Base-by-base conservation (phyloP, 2,888 invertebrate genomes). In the Bugula neritina region DNA sequence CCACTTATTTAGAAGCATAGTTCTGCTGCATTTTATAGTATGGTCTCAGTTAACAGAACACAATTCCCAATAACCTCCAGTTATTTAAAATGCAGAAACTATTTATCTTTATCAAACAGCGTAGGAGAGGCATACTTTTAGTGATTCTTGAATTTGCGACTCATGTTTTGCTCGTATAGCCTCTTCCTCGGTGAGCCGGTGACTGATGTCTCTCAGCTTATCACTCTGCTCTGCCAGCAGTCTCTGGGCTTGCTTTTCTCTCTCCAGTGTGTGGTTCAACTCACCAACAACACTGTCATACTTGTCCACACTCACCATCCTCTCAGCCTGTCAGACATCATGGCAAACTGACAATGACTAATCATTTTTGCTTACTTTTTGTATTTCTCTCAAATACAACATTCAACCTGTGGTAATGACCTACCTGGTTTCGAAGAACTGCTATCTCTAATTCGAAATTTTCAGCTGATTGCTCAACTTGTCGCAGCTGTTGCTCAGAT, bases 281-380 rank as follows among this genome's bases (percentile, higher is more conserved):
- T 83, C 82, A 27, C 75, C 73, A 74, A 81, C 81, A 31, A 82
- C 79, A 57, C 77, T 76, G 73, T 82, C 82, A 79, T 81, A 82
- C 76, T 79, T 79, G 71, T 79, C 79, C 73, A 79, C 75, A 2
- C 77, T 75, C 29, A 77, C 73, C 69, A 55, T 73, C 34, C 71
- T 29, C 35, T 73, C 74, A n/a, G 73, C 71, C 75, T 76, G 73
- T 27, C 2, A 1, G 10, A 52, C 52, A 52, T 13, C 52, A 52
- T n/a, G n/a, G n/a, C n/a, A n/a, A n/a, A n/a, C n/a, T n/a, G n/a
- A n/a, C n/a, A n/a, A n/a, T n/a, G n/a, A n/a, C n/a, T n/a, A n/a
- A n/a, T n/a, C n/a, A n/a, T n/a, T n/a, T n/a, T n/a, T n/a, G n/a
- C n/a, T n/a, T n/a, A n/a, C n/a, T n/a, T n/a, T n/a, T n/a, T n/a